Conservation (phyloP, 2,113 vertebrate species). For the Falcunculus frontatus region DNA sequence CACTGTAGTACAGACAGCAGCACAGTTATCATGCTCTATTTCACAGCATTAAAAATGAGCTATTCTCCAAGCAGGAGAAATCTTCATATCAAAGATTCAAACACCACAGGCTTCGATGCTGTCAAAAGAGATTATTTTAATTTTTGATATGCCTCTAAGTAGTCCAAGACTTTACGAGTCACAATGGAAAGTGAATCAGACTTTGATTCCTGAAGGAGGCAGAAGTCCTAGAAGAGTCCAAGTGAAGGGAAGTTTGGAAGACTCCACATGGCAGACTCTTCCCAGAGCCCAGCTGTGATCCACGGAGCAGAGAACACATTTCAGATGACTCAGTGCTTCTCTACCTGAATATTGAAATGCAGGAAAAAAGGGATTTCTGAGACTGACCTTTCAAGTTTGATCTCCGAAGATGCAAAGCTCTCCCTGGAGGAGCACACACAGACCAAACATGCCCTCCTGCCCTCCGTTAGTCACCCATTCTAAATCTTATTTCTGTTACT, state of each 20-base stretch:
- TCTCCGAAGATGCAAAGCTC: neutral
- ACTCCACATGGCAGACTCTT: neutral
- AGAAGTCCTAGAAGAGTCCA: neutral
- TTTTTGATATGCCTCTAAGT: neutral
- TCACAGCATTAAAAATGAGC: slow-evolving; percentile 23
- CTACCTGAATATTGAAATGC: neutral
- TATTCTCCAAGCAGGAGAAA: neutral
- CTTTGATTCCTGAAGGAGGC: neutral
- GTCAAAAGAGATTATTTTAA: neutral
- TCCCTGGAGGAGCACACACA: neutral
- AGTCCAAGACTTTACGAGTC: neutral
- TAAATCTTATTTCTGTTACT: neutral
- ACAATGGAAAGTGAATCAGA: neutral
- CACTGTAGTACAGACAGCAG: neutral
- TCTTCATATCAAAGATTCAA: slow-evolving; percentile 24
- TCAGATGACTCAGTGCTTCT: neutral
- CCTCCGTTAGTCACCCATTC: neutral
- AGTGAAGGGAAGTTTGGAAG: neutral
- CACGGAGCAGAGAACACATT: neutral
- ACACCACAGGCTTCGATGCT: neutral
- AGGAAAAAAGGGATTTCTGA: neutral
- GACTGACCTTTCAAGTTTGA: neutral
- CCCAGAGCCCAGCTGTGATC: neutral
- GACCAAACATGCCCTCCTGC: neutral
- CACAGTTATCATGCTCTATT: slow-evolving; percentile 19